These are phyloP conservation scores for Nestor notabilis DNA, from an alignment of 2,113 vertebrate genomes.

Conservation along the genomic window DNA sequence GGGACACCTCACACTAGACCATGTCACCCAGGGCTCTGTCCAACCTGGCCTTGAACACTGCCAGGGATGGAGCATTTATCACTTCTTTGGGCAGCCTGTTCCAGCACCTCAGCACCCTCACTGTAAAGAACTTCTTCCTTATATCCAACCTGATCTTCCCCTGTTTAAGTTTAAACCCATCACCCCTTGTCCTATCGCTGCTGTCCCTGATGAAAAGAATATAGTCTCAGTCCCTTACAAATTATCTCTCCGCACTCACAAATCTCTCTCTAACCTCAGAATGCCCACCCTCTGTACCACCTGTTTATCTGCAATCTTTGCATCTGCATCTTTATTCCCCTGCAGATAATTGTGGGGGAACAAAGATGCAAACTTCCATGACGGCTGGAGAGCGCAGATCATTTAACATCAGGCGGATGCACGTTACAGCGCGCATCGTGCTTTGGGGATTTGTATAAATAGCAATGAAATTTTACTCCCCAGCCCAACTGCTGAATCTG, in stretches of 20 bases:
- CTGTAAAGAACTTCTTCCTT: not conserved
- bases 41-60: not conserved
- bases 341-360: not conserved
- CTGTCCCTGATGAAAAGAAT: not conserved
- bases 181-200: not conserved
- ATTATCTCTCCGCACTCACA: not conserved
- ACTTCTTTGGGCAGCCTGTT: not conserved
- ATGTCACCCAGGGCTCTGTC: not conserved
- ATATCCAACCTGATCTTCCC: not conserved
- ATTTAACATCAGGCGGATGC: not conserved
- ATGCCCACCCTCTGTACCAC: rapidly evolving
- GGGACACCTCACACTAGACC: not conserved
- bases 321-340: not conserved
- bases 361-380: not conserved
- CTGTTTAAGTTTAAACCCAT: not conserved
- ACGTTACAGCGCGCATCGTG: rapidly evolving
- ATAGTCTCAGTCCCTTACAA: not conserved
- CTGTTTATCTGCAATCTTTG: not conserved
- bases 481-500: not conserved
- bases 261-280: not conserved
- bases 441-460: not conserved
- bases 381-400: not conserved
- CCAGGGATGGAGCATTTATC: not conserved
- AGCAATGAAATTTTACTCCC: not conserved
- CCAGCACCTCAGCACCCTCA: not conserved